phyloP scores from a whole-genome alignment of 2,113 vertebrate species.

The Nibea coibor region DNA sequence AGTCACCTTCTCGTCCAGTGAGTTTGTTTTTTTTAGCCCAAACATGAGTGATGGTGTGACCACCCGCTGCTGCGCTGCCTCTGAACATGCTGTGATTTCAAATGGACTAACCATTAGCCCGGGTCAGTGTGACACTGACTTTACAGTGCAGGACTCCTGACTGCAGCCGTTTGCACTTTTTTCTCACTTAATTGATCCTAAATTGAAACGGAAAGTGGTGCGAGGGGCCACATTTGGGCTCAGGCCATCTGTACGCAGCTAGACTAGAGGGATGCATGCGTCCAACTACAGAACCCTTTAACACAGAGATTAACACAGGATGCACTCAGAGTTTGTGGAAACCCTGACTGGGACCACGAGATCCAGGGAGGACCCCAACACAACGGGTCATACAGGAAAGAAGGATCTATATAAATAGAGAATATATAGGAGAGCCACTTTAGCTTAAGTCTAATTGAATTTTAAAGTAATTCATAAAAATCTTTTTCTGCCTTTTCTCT shows the following conservation, averaged over 20 bases:
- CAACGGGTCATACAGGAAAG: too few species aligned
- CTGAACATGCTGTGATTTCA: constrained; percentile 22
- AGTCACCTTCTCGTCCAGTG: constrained; percentile 38
- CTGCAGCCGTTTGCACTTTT: constrained; percentile 10
- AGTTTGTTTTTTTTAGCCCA: constrained; percentile 12
- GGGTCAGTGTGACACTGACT: constrained; percentile 1
- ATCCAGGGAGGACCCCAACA: too few species aligned
- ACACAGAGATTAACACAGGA: too few species aligned
- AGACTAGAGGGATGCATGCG: too few species aligned
- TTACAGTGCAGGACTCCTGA: neutral
- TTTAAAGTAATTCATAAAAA: too few species aligned
- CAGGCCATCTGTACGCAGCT: neutral
- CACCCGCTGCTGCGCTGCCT: constrained; percentile 36
- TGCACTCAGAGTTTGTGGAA: too few species aligned
- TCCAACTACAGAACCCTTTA: neutral
- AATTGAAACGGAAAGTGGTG: constrained; percentile 17
- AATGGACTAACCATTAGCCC: neutral
- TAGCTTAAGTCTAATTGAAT: too few species aligned
- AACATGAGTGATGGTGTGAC: constrained; percentile 51
- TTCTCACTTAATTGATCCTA: neutral
- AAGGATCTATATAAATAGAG: too few species aligned
- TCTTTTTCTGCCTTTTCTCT: too few species aligned
- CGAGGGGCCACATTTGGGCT: neutral
- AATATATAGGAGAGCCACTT: too few species aligned
- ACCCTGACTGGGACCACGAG: too few species aligned